A percentile compares a stretch with the other conserved stretches of the same genome.
Evolutionary conservation across 2,797 vertebrate genomes (phyloP).

Genomic region (Coracias cyanogaster): DNA sequence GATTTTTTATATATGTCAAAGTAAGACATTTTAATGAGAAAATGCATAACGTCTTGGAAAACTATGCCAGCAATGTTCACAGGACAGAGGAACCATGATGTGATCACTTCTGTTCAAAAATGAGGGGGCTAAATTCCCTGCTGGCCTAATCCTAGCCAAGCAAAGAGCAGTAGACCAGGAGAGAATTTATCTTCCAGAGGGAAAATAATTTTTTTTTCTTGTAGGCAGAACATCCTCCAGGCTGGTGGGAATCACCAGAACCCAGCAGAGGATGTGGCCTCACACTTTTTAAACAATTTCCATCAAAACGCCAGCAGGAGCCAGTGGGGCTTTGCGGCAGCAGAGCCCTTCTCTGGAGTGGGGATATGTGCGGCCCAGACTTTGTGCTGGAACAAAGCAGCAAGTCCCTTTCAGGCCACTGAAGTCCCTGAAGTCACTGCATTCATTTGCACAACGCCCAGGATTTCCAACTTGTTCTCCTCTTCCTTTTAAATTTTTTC

Average conservation of each 20-base stretch:
- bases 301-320: neutral
- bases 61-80: neutral
- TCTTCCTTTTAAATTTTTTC: neutral
- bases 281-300: neutral
- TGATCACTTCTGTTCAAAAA: neutral
- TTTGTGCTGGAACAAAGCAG: neutral
- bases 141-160: neutral
- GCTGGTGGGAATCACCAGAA: neutral
- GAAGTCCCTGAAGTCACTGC: neutral
- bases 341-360: neutral
- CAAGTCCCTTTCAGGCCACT: neutral
- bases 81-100: neutral
- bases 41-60: neutral
- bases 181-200: neutral
- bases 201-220: neutral
- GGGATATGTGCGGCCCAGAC: neutral
- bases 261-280: neutral
- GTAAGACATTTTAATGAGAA: neutral
- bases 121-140: neutral
- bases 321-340: rapidly evolving
- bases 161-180: neutral
- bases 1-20: neutral
- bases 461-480: neutral
- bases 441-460: neutral
- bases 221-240: neutral